Evolutionary conservation across 2,113 vertebrate genomes (phyloP).

Genomic region (Phrynosoma blainvillii): DNA sequence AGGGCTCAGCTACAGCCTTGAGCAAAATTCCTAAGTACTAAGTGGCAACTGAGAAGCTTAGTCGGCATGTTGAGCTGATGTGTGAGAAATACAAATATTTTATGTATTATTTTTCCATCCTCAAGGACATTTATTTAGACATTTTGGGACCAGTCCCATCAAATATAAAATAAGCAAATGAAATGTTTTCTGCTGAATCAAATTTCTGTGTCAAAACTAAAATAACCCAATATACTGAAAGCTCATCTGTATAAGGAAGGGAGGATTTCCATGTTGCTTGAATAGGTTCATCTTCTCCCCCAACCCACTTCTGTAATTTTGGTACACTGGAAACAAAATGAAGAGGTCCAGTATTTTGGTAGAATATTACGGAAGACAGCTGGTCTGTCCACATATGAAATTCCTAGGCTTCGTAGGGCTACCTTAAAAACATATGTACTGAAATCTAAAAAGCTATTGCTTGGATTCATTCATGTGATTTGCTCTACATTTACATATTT

Average conservation of each 20-base stretch:
- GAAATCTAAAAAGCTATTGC: not conserved
- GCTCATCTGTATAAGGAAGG: not conserved
- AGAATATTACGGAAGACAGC: not conserved
- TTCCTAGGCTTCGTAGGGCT: not conserved
- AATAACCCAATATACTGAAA: not conserved
- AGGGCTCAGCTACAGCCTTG: conserved; percentile 45
- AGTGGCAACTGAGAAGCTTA: conserved; percentile 55
- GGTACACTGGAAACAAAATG: not conserved
- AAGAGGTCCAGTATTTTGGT: not conserved
- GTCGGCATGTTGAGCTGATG: conserved; percentile 10
- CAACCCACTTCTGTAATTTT: not conserved
- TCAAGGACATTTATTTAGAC: not conserved
- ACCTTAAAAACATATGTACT: not conserved
- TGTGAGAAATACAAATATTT: conserved; percentile 54
- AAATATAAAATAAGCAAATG: not conserved
- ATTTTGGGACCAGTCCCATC: not conserved
- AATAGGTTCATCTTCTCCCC: not conserved
- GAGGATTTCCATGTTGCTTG: not conserved
- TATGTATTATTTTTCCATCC: not conserved
- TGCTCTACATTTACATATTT: not conserved
- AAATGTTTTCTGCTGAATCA: conserved; percentile 2
- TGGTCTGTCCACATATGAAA: not conserved
- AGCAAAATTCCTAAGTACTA: conserved; percentile 53
- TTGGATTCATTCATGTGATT: not conserved
- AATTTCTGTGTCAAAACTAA: not conserved